These are phyloP conservation scores for Acrobasis repandana DNA, from an alignment of 2,888 invertebrate genomes.

Conservation along the genomic window DNA sequence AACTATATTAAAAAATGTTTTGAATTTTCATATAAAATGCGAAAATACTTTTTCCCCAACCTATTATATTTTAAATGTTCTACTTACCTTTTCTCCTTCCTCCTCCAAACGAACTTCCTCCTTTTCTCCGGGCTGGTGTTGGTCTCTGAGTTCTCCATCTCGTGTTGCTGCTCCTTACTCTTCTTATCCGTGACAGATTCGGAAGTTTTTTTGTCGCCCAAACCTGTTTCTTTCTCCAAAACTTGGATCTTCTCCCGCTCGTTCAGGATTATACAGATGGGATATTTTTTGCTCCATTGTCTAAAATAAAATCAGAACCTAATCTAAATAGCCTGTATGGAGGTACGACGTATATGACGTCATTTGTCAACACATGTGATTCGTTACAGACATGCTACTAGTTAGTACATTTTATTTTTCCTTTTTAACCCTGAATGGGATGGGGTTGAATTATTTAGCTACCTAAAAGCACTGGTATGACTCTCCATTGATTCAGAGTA, in stretches of 20 bases:
- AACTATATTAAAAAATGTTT: no score
- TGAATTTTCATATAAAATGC: no score
- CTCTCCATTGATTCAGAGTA: no score
- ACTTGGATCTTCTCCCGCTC: constrained; percentile 77
- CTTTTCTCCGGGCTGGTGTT: constrained; percentile 75
- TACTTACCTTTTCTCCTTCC: constrained; percentile 65
- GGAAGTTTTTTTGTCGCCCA: constrained; percentile 54
- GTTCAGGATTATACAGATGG: constrained; percentile 88
- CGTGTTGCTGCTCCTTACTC: constrained; percentile 53
- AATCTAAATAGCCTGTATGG: not conserved
- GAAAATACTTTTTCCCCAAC: no score
- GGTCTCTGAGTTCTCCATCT: constrained; percentile 72
- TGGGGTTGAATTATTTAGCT: no score
- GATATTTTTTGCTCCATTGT: constrained; percentile 96
- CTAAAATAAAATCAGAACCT: constrained; percentile 54
- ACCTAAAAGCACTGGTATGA: no score
- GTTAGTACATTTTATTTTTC: no score
- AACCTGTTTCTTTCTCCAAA: constrained; percentile 62
- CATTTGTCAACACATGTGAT: no score
- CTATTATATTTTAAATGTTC: not conserved
- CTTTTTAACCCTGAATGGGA: no score
- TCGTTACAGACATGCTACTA: no score
- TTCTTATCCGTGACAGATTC: constrained; percentile 59
- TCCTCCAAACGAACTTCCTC: constrained; percentile 73
- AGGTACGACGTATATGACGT: no score